Evolutionary conservation across 2,113 vertebrate species (phyloP).

Genomic region (Perccottus glenii): DNA sequence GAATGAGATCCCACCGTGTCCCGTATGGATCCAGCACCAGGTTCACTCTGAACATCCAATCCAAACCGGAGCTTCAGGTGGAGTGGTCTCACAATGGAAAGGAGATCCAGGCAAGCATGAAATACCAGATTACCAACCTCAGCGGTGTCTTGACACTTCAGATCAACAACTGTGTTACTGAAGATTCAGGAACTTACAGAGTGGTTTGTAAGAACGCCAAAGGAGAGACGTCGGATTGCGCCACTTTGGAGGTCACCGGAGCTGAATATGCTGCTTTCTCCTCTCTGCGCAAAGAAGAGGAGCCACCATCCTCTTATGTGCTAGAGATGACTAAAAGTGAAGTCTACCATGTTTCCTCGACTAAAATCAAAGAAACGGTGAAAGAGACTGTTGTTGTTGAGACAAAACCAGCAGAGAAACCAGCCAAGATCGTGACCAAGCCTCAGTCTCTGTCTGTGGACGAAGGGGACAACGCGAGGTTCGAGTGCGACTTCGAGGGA

Average conservation of each 20-base stretch:
- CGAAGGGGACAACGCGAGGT: slow-evolving; percentile 88
- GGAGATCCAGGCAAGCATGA: slow-evolving; percentile 86
- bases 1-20: slow-evolving; percentile 95
- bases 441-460: slow-evolving; percentile 88
- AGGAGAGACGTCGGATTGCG: slow-evolving; percentile 95
- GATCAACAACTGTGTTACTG: slow-evolving; percentile 87
- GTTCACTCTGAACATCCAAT: slow-evolving; percentile 93
- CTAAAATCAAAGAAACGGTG: slow-evolving; percentile 80
- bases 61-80: slow-evolving; percentile 90
- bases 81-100: slow-evolving; percentile 94
- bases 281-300: slow-evolving; percentile 87
- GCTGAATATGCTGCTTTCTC: slow-evolving; percentile 87
- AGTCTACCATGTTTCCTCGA: slow-evolving; percentile 87
- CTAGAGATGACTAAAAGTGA: slow-evolving; percentile 89
- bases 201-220: slow-evolving; percentile 90
- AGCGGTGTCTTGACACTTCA: slow-evolving; percentile 93
- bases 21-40: slow-evolving; percentile 86
- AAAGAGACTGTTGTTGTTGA: slow-evolving; percentile 70
- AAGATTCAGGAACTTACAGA: slow-evolving; percentile 94
- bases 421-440: slow-evolving; percentile 87
- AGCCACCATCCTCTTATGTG: slow-evolving; percentile 84
- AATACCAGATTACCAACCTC: slow-evolving; percentile 87
- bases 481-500: slow-evolving; percentile 91
- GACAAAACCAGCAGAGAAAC: slow-evolving; percentile 75
- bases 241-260: slow-evolving; percentile 90